phyloP scores from a whole-genome alignment of 2,113 vertebrate genomes.

The Colistium nudipinnis region DNA sequence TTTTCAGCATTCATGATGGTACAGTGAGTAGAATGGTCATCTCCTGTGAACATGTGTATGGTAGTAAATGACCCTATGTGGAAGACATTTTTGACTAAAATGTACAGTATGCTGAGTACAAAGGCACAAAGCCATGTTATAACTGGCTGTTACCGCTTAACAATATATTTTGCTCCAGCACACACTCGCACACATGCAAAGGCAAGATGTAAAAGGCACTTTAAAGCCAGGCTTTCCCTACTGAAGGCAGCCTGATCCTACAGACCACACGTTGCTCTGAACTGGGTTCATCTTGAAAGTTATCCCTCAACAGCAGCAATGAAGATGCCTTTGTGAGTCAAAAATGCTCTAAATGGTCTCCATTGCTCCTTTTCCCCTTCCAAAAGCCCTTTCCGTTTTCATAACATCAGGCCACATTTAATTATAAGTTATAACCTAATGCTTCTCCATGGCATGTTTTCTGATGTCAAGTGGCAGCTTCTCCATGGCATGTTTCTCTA shows the following conservation, averaged over 20 bases:
- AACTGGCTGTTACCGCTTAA: constrained; percentile 21
- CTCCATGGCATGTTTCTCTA: background rate
- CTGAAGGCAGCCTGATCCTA: constrained; percentile 28
- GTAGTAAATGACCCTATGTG: constrained; percentile 1
- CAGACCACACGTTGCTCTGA: background rate
- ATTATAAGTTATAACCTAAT: background rate
- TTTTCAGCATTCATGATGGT: background rate
- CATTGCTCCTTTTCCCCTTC: too few relatives aligned
- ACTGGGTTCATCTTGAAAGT: constrained; percentile 47
- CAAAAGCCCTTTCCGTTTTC: background rate
- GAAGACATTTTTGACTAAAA: too few relatives aligned
- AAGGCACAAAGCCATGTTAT: constrained; percentile 22
- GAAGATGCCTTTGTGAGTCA: constrained; percentile 6
- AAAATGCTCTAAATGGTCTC: background rate
- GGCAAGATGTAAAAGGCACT: constrained; percentile 14
- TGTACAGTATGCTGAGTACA: too few relatives aligned
- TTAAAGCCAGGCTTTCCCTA: constrained; percentile 28
- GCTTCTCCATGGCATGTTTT: background rate
- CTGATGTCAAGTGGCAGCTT: background rate
- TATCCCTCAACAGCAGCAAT: constrained; percentile 12
- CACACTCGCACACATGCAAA: background rate
- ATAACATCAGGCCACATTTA: background rate
- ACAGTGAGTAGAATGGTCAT: background rate
- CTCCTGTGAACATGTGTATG: background rate
- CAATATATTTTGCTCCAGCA: background rate